Base-by-base conservation (phyloP, 2,888 invertebrate genomes). In the Microplitis deprimator region DNA sequence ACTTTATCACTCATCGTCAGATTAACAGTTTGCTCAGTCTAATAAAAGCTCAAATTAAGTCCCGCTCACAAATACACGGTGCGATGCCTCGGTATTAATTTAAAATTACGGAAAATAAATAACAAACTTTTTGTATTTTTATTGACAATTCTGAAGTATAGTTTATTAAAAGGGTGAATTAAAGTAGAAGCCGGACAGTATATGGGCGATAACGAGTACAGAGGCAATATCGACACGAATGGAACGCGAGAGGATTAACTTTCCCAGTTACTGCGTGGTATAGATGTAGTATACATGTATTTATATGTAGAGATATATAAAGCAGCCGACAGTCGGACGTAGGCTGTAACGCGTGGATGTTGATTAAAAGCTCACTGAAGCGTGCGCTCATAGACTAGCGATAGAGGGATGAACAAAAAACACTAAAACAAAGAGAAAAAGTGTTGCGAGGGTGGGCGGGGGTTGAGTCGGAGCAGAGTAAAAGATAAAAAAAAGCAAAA, bases 291-390 rank as follows among this genome's bases (percentile, higher is more conserved):
- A 29, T 29, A 29, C 3, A 29, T 29, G 4, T 29, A 29, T 20
- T 1, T 20, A 20, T 20, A 20, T 29, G 3, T 1, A 29, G 29
- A 29, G 3, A 29, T 29, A 29, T 29, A 67, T 67, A 50, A 50
- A 50, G 50, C 50, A 50, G 29, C 50, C 50, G 50, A 50, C 50
- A 50, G 50, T 50, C 13, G 65, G 17, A 5, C 29, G 50, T 38
- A 17, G 64, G 29, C 5, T 73, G 64, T 40, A 73, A 20, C n/a
- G 50, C 70, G 69, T 75, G 73, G 78, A 79, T 83, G 82, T 82
- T 86, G 85, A 86, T 86, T 86, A 86, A 86, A 85, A 86, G 83
- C 82, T 80, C 81, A 71, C 79, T 77, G 81, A 81, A 82, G 81
- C 83, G 81, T 82, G 79, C 79, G 76, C 77, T 64, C 61, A 75